Evolutionary conservation across 1,140 invertebrate genomes (phyloP).

Genomic region (Periplaneta americana): DNA sequence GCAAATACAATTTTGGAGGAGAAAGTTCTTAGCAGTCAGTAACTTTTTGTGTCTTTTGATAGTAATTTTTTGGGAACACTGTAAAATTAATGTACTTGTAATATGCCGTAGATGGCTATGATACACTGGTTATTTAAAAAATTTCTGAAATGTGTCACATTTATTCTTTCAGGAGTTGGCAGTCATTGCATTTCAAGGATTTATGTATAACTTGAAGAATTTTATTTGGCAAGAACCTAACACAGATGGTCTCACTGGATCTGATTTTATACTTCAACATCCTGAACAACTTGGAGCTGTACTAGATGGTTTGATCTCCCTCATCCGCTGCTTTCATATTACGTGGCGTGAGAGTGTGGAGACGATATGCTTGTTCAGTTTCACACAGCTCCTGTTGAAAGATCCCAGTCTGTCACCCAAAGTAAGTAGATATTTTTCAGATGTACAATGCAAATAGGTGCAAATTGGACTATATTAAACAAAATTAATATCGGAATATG

Average conservation of each 20-base stretch:
- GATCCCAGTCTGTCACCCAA: slow-evolving; percentile 43
- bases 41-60: background rate
- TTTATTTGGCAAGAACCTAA: slow-evolving; percentile 34
- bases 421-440: slow-evolving; percentile 40
- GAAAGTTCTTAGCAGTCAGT: background rate
- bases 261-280: slow-evolving; percentile 27
- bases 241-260: slow-evolving; percentile 31
- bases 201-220: slow-evolving; percentile 60
- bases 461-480: background rate
- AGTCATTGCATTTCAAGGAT: slow-evolving; percentile 61
- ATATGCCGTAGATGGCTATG: background rate
- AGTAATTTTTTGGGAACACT: background rate
- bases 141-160: slow-evolving; percentile 42
- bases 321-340: slow-evolving; percentile 62
- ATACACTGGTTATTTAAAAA: slow-evolving; percentile 32
- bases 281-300: slow-evolving; percentile 49
- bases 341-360: slow-evolving; percentile 68
- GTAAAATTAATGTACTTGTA: background rate
- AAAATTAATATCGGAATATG: too few species aligned
- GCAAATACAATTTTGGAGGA: background rate
- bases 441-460: slow-evolving; percentile 27
- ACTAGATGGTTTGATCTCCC: slow-evolving; percentile 51
- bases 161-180: slow-evolving; percentile 47
- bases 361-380: slow-evolving; percentile 51
- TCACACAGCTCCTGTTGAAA: slow-evolving; percentile 47